A percentile compares a stretch with the other conserved stretches of the same genome.
These are phyloP conservation scores for Harpegnathos saltator DNA, from an alignment of 1,140 invertebrate species.

Conservation along the genomic window DNA sequence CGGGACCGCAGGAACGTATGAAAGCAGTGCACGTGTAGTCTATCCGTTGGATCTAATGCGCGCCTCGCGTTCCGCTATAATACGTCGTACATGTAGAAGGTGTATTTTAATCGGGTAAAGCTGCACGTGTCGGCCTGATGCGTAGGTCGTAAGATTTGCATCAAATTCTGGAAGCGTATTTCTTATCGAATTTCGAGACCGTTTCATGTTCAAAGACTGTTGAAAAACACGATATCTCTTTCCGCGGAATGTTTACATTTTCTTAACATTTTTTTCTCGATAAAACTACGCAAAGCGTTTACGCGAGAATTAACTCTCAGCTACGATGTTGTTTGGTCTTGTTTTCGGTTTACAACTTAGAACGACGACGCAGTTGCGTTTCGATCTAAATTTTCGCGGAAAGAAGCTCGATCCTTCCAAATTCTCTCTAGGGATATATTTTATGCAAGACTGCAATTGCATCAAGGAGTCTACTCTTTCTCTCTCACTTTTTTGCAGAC, in stretches of 20 bases:
- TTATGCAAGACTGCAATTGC: too few species aligned
- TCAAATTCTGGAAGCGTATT: not conserved
- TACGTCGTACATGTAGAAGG: not conserved
- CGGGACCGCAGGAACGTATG: slow-evolving; percentile 1
- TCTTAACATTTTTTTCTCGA: not conserved
- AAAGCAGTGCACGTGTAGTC: slow-evolving; percentile 18
- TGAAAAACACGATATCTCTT: not conserved
- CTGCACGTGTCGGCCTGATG: not conserved
- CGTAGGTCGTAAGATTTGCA: not conserved
- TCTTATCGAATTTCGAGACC: not conserved
- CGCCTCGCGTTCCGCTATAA: not conserved
- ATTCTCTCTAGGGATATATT: too few species aligned
- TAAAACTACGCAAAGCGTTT: not conserved
- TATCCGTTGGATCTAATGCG: slow-evolving; percentile 7
- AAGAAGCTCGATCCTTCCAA: too few species aligned
- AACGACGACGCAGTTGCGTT: too few species aligned
- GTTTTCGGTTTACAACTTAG: not conserved
- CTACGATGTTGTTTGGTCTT: not conserved
- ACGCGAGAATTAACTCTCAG: not conserved
- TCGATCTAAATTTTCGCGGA: too few species aligned
- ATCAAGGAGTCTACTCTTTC: too few species aligned
- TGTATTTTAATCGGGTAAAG: slow-evolving; percentile 30
- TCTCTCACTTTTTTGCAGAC: too few species aligned
- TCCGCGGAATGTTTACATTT: too few species aligned
- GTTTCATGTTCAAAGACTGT: not conserved